Conservation (phyloP, 1,140 invertebrate species). For the Melipona quadrifasciata region DNA sequence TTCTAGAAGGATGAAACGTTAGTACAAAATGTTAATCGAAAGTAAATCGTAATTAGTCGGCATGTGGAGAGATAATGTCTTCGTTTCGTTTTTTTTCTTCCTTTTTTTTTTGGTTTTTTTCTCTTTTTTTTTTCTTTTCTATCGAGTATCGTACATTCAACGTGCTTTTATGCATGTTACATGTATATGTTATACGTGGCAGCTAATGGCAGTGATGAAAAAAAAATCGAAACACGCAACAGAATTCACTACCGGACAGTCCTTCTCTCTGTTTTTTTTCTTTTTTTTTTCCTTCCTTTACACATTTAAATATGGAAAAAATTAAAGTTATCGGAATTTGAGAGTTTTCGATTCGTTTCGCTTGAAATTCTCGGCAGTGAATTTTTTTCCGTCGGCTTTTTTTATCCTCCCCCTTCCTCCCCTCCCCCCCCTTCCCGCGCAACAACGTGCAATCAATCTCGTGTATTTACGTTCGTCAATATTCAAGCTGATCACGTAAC, state of each 20-base stretch:
- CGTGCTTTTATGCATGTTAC: neutral
- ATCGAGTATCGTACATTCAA: constrained; percentile 1
- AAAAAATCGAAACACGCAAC: neutral
- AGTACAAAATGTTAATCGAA: constrained; percentile 10
- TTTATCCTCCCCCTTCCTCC: neutral
- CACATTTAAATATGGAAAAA: neutral
- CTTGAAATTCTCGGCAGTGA: neutral
- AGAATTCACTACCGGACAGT: neutral
- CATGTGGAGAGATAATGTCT: neutral
- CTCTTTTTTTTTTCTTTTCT: neutral
- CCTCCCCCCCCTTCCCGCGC: neutral
- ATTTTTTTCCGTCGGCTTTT: neutral
- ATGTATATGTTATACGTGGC: constrained; percentile 1
- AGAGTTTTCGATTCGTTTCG: neutral
- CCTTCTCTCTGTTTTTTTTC: no score
- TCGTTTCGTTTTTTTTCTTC: neutral
- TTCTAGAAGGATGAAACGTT: neutral
- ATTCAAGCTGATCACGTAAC: constrained; percentile 39
- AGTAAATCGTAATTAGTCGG: constrained; percentile 2
- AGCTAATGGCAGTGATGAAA: neutral
- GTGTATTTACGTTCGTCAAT: constrained; percentile 21
- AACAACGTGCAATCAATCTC: constrained; percentile 25
- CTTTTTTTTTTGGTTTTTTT: no score
- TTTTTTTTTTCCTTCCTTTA: no score
- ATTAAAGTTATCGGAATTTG: neutral